Base-by-base conservation (phyloP, 2,113 vertebrate species). In the Leptobrachium leishanense region DNA sequence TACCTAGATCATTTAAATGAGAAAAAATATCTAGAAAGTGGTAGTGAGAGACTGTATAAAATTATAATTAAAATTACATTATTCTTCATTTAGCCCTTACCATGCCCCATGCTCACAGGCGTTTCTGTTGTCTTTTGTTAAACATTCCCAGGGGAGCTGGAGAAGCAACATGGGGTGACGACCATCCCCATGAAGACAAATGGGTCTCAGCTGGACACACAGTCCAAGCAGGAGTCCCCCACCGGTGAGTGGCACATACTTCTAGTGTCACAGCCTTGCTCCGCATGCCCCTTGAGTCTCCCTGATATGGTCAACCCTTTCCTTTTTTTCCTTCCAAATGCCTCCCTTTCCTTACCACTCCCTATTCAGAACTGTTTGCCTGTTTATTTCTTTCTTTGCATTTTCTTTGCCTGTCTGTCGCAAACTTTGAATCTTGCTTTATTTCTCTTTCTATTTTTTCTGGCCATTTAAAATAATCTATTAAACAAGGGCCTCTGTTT, bases 141-240 rank as follows among this genome's bases (percentile, higher is more conserved):
- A 8, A 3, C 84, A 8, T 4, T 81, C 83, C 12, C 39, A 99
- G 97, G 97, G 98, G 98, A 99, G 81, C 83, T 99, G 83, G 97
- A 99, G 88, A 95, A 95, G 85, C 96, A 99, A 79, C 97, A 97
- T 80, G 95, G 94, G 46, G 86, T 91, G 75, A 96, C 95, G 89
- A 88, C 90, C 11, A 93, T 94, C 6, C 88, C 94, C 13, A 88
- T 92, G 77, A 96, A 95, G 87, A 91, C 92, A 50, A 93, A 95
- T 0, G 96, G 95, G 7, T 90, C 93, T 72, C 98, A 96, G 87
- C 87, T 94, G 88, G 96, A 97, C 71, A 82, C 90, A 6, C 95
- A 96, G 82, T 91, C 90, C 5, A 95, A 94, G 87, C 92, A 95
- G 91, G 84, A 90, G 90, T 96, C 96, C 67, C 95, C 96, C 69